Conservation (phyloP, 2,113 vertebrate species). For the Malurus elegans region DNA sequence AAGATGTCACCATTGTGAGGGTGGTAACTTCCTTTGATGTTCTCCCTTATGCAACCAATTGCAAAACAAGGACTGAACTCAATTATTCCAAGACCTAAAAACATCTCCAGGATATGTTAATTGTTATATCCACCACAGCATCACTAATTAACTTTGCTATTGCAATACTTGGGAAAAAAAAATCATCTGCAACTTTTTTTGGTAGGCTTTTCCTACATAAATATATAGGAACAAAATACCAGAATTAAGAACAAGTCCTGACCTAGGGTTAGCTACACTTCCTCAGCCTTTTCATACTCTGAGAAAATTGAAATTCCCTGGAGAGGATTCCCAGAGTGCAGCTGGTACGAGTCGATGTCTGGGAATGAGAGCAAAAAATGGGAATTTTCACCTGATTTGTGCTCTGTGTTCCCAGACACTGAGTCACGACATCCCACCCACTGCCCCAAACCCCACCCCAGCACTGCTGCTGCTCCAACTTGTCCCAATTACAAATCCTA, state of each 20-base stretch:
- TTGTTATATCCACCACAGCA: neutral
- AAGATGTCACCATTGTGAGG: neutral
- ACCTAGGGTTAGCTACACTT: neutral
- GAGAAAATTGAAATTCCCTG: neutral
- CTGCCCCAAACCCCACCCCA: neutral
- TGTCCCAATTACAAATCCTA: neutral
- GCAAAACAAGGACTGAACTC: neutral
- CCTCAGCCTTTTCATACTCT: neutral
- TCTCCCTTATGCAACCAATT: neutral
- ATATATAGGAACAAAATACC: neutral
- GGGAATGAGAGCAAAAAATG: slow-evolving; percentile 50
- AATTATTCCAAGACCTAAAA: neutral
- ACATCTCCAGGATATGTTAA: neutral
- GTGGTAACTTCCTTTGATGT: neutral
- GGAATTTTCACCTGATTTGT: slow-evolving; percentile 43
- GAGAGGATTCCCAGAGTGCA: neutral
- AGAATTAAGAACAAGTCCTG: neutral
- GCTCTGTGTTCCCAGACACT: slow-evolving; percentile 66
- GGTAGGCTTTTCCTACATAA: neutral
- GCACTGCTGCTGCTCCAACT: slow-evolving; percentile 23
- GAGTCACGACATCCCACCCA: slow-evolving; percentile 62
- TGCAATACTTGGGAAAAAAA: neutral
- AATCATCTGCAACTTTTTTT: neutral
- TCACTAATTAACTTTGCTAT: neutral
- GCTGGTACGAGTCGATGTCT: slow-evolving; percentile 56